Conservation (phyloP, 2,113 vertebrate genomes). For the Clarias batrachus region DNA sequence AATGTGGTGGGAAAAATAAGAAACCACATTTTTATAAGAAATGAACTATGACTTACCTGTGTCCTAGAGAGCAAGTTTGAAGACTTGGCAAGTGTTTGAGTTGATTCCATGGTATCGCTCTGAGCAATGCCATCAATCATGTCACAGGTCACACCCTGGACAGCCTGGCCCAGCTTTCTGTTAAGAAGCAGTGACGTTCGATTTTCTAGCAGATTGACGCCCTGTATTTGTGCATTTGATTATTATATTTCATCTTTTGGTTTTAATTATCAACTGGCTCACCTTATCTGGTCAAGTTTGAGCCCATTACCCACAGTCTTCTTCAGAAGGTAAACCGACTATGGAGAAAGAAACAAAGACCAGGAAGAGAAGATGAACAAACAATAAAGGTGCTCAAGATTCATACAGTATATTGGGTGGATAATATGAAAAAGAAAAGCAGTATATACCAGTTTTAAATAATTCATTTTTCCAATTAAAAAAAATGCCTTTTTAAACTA, state of each 20-base stretch:
- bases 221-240: neutral
- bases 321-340: slow-evolving; percentile 65
- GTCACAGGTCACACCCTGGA: slow-evolving; percentile 67
- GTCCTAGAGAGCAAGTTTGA: slow-evolving; percentile 61
- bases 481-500: neutral
- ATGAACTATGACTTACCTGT: slow-evolving; percentile 56
- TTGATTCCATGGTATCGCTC: slow-evolving; percentile 48
- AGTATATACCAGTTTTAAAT: neutral
- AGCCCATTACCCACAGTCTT: slow-evolving; percentile 48
- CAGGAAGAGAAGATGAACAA: neutral
- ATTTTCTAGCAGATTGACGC: neutral
- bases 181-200: slow-evolving; percentile 9
- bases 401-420: neutral
- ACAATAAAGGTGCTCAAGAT: neutral
- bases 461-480: neutral
- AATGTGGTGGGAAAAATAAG: neutral
- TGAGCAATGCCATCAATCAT: slow-evolving; percentile 57
- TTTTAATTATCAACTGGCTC: neutral
- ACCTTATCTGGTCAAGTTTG: slow-evolving; percentile 37
- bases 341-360: slow-evolving; percentile 1
- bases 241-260: neutral
- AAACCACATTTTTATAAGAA: neutral
- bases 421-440: neutral
- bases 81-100: slow-evolving; percentile 51
- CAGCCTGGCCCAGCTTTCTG: slow-evolving; percentile 61